Evolutionary conservation across 2,888 invertebrate species (phyloP), one percentile per base, ranked within the genome.

Genomic region (Glyphotaelius pellucidus): DNA sequence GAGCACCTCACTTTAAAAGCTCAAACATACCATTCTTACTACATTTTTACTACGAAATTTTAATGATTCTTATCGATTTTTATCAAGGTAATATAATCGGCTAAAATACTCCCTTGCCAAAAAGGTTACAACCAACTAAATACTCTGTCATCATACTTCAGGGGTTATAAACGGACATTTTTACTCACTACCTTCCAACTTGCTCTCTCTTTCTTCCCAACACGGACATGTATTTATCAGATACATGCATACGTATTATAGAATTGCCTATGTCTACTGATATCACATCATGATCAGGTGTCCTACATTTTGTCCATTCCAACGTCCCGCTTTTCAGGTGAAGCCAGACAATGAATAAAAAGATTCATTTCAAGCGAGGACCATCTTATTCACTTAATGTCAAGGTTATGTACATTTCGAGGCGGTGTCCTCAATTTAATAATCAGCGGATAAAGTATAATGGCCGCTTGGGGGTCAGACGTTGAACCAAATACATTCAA

Each of bases 221-320:
- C 7, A n/a, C 47, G n/a, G 42, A 38, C 86, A 4, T 42, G 86
- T 38, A 42, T 86, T 86, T 79, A 11, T 86, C 30, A 30, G 47
- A 86, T 47, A 86, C 42, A 85, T 85, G n/a, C 38, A 84, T 84
- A 84, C 38, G 32, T 84, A 32, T 84, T 84, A 25, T 42, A 52
- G 87, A 87, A 52, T 87, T 87, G 42, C 87, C 52, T 31, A 35
- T 35, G 87, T 87, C 87, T 87, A 47, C 87, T 87, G 87, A 87
- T 87, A 87, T 47, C 87, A 89, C 88, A 86, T 80, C 67, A 88
- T 31, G 79, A 89, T 89, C 88, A 89, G 88, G 88, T 89, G 88
- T 89, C 88, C 88, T 38, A 89, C 88, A 89, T 89, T 89, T 79
- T 67, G 88, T 89, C 19, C 35, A 52, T 32, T 79, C 79, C 32